phyloP scores from a whole-genome alignment of 2,797 vertebrate species.

The Neoniphon sammara region DNA sequence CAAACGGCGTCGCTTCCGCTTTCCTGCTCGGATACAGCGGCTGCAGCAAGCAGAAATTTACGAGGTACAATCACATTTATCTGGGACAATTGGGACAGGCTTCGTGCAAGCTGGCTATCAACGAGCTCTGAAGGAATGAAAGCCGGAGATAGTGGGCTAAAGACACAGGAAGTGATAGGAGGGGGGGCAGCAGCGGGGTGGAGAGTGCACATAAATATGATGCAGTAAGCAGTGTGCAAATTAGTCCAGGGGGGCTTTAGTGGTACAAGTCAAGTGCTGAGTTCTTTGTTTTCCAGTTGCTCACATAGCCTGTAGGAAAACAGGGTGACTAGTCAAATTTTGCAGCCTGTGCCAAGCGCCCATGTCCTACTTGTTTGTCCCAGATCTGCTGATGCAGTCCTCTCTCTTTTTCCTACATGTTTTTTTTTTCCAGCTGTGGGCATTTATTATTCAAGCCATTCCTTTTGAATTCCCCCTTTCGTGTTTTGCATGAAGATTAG shows the following conservation, averaged over 20 bases:
- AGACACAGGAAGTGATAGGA: constrained; percentile 45
- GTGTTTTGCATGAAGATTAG: constrained; percentile 77
- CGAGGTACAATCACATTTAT: constrained; percentile 60
- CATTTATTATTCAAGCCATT: constrained; percentile 80
- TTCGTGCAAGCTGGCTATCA: constrained; percentile 32
- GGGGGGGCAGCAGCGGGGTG: constrained; percentile 5
- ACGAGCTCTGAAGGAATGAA: constrained; percentile 36
- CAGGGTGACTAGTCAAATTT: constrained; percentile 76
- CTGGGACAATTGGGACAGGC: constrained; percentile 54
- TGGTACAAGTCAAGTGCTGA: constrained; percentile 69
- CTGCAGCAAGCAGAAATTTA: constrained; percentile 48
- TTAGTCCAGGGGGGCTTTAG: constrained; percentile 56
- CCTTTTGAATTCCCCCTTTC: constrained; percentile 71
- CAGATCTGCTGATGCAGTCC: constrained; percentile 78
- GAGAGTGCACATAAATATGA: constrained; percentile 53
- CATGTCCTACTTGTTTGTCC: constrained; percentile 80
- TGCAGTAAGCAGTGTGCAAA: constrained; percentile 72
- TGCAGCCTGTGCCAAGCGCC: constrained; percentile 64
- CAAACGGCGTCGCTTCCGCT: constrained; percentile 41
- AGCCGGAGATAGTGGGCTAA: constrained; percentile 26
- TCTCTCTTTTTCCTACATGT: constrained; percentile 43
- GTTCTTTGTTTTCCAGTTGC: constrained; percentile 75
- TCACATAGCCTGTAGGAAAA: constrained; percentile 68
- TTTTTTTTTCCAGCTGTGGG: constrained; percentile 62
- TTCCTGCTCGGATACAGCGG: constrained; percentile 46